A percentile compares a stretch with the other conserved stretches of the same genome.
Conservation (phyloP, 2,888 invertebrate genomes). For the Ornithoptera alexandrae region DNA sequence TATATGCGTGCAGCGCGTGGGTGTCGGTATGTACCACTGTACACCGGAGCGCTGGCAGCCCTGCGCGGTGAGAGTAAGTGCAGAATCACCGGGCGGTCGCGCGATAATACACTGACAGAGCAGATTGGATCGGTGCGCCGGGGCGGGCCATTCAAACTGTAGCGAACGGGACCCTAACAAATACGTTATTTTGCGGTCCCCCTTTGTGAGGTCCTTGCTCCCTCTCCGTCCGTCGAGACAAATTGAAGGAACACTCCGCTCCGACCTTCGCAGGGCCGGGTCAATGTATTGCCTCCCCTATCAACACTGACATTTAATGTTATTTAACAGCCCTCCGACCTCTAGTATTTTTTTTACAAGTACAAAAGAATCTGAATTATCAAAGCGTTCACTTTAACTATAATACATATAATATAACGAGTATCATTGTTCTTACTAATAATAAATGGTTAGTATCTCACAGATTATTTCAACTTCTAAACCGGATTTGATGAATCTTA, state of each 20-base stretch:
- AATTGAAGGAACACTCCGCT: conserved; percentile 26
- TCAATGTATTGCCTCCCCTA: conserved; percentile 24
- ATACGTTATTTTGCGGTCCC: conserved; percentile 20
- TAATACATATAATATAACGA: too few relatives aligned
- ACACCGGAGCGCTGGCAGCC: conserved; percentile 20
- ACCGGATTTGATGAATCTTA: too few relatives aligned
- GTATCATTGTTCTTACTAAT: too few relatives aligned
- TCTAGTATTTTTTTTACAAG: conserved; percentile 13
- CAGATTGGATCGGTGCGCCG: conserved; percentile 30
- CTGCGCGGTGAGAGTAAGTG: conserved; percentile 33
- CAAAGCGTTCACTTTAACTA: too few relatives aligned
- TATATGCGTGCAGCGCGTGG: too few relatives aligned
- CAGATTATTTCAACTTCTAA: too few relatives aligned
- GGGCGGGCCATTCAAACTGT: conserved; percentile 14
- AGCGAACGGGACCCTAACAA: conserved; percentile 19
- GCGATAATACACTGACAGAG: conserved; percentile 27
- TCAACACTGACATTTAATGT: conserved; percentile 28
- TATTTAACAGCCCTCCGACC: conserved; percentile 19
- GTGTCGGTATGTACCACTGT: too few relatives aligned
- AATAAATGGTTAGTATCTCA: too few relatives aligned
- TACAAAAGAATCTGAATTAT: not conserved
- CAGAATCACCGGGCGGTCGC: conserved; percentile 32
- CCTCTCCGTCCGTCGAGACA: conserved; percentile 17
- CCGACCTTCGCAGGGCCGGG: conserved; percentile 24
- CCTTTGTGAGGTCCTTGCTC: conserved; percentile 4